Percentiles rank a stretch among this genome's conserved stretches.
Evolutionary conservation across 2,888 invertebrate genomes (phyloP).

Genomic region (Drosophila recens): DNA sequence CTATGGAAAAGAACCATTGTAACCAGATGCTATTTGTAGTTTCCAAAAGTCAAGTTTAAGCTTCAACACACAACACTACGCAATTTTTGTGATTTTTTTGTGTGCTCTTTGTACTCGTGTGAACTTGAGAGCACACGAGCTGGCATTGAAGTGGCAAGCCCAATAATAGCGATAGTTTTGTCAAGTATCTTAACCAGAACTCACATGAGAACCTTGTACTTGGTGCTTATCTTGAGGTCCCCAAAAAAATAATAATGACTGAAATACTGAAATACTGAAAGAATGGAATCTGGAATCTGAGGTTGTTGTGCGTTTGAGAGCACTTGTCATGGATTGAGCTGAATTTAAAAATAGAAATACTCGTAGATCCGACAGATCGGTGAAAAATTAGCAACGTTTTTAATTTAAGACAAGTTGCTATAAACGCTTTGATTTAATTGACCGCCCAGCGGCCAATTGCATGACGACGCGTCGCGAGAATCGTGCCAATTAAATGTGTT

Average conservation of each 20-base stretch:
- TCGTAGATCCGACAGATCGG: slow-evolving; percentile 30
- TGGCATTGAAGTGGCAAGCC: slow-evolving; percentile 56
- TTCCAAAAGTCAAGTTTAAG: slow-evolving; percentile 34
- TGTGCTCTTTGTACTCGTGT: slow-evolving; percentile 37
- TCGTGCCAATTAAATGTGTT: slow-evolving; percentile 74
- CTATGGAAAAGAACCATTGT: slow-evolving; percentile 25
- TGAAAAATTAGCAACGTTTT: slow-evolving; percentile 52
- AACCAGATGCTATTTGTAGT: slow-evolving; percentile 23
- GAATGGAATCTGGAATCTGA: slow-evolving; percentile 24
- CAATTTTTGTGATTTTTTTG: slow-evolving; percentile 16
- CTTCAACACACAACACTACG: slow-evolving; percentile 35
- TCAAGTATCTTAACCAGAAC: slow-evolving; percentile 47
- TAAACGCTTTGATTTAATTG: slow-evolving; percentile 70
- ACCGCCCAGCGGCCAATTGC: slow-evolving; percentile 69
- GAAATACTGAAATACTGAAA: neutral
- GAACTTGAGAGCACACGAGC: slow-evolving; percentile 54
- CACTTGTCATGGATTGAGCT: slow-evolving; percentile 43
- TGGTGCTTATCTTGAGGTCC: slow-evolving; percentile 41
- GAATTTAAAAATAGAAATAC: slow-evolving; percentile 50
- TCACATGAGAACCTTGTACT: slow-evolving; percentile 55
- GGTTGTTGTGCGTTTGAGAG: slow-evolving; percentile 59
- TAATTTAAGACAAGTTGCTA: slow-evolving; percentile 67
- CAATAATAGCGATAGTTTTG: slow-evolving; percentile 56
- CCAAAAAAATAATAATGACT: slow-evolving; percentile 9
- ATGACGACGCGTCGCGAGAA: slow-evolving; percentile 60